phyloP scores from a whole-genome alignment of 2,888 invertebrate genomes.

The Dascillus cervinus region DNA sequence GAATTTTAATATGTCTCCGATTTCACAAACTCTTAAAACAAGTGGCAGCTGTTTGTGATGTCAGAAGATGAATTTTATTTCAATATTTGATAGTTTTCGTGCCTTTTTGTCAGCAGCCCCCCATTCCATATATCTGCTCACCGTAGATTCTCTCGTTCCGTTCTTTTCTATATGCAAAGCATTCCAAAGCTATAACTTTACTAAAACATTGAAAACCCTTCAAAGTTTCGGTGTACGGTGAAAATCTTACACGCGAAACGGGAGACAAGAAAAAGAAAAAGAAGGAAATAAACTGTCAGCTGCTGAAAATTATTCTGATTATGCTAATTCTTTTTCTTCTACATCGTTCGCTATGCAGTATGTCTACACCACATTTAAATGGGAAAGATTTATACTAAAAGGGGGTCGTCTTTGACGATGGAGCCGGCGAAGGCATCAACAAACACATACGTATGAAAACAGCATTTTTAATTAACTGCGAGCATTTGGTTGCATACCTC shows the following conservation, averaged over 20 bases:
- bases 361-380: slow-evolving; percentile 35
- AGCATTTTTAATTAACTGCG: too few relatives aligned
- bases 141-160: slow-evolving; percentile 21
- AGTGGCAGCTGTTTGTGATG: slow-evolving; percentile 45
- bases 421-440: not conserved
- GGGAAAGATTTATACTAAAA: slow-evolving; percentile 29
- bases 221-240: slow-evolving; percentile 39
- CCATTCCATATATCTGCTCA: slow-evolving; percentile 22
- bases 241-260: slow-evolving; percentile 28
- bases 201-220: slow-evolving; percentile 43
- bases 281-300: slow-evolving; percentile 53
- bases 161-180: slow-evolving; percentile 43
- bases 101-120: slow-evolving; percentile 32
- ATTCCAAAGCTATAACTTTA: slow-evolving; percentile 42
- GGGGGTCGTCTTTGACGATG: slow-evolving; percentile 17
- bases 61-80: slow-evolving; percentile 46
- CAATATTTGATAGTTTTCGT: slow-evolving; percentile 46
- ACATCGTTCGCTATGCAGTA: slow-evolving; percentile 33
- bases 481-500: not conserved
- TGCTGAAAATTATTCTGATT: slow-evolving; percentile 57
- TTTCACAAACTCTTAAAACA: slow-evolving; percentile 46
- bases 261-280: slow-evolving; percentile 42
- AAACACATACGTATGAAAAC: not conserved
- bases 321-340: slow-evolving; percentile 53
- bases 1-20: slow-evolving; percentile 44